A percentile compares a stretch with the other conserved stretches of the same genome.
Conservation (phyloP, 2,888 invertebrate genomes). For the Aphidius colemani region DNA sequence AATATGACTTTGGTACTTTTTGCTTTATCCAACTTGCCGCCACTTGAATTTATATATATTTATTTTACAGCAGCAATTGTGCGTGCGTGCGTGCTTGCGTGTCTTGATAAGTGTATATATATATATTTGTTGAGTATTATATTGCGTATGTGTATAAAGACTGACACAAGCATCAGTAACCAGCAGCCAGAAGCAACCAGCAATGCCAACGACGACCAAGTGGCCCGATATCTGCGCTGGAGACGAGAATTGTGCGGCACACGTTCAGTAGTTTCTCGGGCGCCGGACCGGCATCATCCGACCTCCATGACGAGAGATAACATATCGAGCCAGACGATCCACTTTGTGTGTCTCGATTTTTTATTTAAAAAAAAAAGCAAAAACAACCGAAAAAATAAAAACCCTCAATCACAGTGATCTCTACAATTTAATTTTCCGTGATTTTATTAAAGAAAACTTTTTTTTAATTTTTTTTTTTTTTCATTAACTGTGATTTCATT, state of each 20-base stretch:
- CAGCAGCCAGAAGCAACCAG: too few relatives aligned
- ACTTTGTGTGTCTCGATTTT: conserved; percentile 19
- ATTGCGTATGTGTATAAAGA: too few relatives aligned
- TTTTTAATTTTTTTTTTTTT: not conserved
- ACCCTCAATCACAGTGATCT: not conserved
- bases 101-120: too few relatives aligned
- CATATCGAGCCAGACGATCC: conserved; percentile 16
- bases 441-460: not conserved
- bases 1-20: conserved; percentile 5
- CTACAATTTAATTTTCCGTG: not conserved
- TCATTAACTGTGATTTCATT: not conserved
- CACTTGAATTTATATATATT: not conserved
- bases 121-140: conserved; percentile 18
- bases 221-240: conserved; percentile 51
- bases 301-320: conserved; percentile 46
- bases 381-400: not conserved
- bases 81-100: conserved; percentile 3
- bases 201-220: conserved; percentile 30
- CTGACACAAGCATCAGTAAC: too few relatives aligned
- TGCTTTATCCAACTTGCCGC: conserved; percentile 18
- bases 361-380: conserved; percentile 20
- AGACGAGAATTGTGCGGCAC: conserved; percentile 56
- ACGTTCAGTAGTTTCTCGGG: conserved; percentile 60
- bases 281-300: conserved; percentile 58
- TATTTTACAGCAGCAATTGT: not conserved